These are phyloP conservation scores for Neocrepidodera transversa DNA, from an alignment of 2,888 invertebrate genomes.

Conservation along the genomic window DNA sequence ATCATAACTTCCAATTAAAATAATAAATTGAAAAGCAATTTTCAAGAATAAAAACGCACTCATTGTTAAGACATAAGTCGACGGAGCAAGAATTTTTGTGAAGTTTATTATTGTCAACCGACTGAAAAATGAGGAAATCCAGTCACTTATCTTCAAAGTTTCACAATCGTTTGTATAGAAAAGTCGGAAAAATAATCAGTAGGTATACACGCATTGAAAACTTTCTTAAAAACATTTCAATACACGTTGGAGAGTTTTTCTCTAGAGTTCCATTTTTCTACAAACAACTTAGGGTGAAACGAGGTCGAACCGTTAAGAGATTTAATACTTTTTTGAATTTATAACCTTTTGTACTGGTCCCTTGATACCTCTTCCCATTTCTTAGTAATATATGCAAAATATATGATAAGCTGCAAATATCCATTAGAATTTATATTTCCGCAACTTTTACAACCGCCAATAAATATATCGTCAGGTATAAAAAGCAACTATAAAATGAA, in stretches of 20 bases:
- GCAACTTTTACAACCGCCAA: conserved; percentile 14
- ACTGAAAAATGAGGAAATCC: too few relatives aligned
- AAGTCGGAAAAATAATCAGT: not conserved
- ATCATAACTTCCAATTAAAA: too few relatives aligned
- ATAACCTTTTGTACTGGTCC: conserved; percentile 31
- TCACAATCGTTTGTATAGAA: too few relatives aligned
- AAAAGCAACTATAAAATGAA: too few relatives aligned
- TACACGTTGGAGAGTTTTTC: too few relatives aligned
- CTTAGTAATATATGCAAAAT: conserved; percentile 20
- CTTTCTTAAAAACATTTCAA: conserved; percentile 7
- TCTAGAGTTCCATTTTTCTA: conserved; percentile 1
- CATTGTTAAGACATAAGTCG: too few relatives aligned
- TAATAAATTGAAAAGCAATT: too few relatives aligned
- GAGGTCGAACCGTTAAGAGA: conserved; percentile 24
- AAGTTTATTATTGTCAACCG: too few relatives aligned
- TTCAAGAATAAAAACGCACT: too few relatives aligned
- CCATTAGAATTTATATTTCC: conserved; percentile 24
- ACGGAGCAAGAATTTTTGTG: too few relatives aligned
- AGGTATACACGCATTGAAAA: conserved; percentile 14
- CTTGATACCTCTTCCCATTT: conserved; percentile 18
- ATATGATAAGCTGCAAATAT: conserved; percentile 20
- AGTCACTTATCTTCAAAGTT: too few relatives aligned
- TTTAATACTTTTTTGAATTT: conserved; percentile 32
- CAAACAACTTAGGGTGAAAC: conserved; percentile 5
- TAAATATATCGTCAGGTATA: conserved; percentile 17